phyloP scores from a whole-genome alignment of 2,888 invertebrate species.

The Bruchidius siliquastri region DNA sequence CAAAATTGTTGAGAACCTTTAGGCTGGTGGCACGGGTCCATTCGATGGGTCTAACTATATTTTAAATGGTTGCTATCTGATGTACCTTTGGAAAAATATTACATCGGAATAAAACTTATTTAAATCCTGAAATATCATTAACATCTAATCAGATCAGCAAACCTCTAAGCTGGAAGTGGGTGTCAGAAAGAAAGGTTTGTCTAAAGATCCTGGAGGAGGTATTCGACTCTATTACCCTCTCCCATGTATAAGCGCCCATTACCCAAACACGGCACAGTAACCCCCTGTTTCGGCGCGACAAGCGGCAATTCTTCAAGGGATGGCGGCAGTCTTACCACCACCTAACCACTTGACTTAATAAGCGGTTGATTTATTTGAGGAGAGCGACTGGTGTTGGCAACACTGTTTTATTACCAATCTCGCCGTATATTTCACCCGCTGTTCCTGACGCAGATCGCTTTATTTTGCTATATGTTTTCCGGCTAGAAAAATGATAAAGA shows the following conservation, averaged over 20 bases:
- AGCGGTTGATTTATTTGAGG: constrained; percentile 46
- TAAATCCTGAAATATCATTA: too few relatives aligned
- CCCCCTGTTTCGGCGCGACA: background rate
- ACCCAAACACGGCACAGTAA: background rate
- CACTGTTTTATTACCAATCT: constrained; percentile 41
- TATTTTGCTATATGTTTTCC: constrained; percentile 5
- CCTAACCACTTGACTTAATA: constrained; percentile 47
- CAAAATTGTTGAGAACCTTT: too few relatives aligned
- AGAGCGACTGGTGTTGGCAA: constrained; percentile 45
- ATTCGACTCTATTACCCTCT: background rate
- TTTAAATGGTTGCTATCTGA: too few relatives aligned
- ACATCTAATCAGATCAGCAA: too few relatives aligned
- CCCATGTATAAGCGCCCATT: background rate
- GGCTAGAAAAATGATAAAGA: background rate
- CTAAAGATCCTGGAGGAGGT: background rate
- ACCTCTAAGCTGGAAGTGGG: too few relatives aligned
- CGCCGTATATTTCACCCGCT: constrained; percentile 26
- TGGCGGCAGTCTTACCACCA: constrained; percentile 30
- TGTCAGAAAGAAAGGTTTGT: too few relatives aligned
- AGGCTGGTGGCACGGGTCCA: too few relatives aligned
- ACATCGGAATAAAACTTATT: too few relatives aligned
- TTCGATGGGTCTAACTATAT: too few relatives aligned
- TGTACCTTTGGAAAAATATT: too few relatives aligned
- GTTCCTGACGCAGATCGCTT: constrained; percentile 2
- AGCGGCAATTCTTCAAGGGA: background rate